phyloP scores from a whole-genome alignment of 2,113 vertebrate genomes.

The Bos indicus region DNA sequence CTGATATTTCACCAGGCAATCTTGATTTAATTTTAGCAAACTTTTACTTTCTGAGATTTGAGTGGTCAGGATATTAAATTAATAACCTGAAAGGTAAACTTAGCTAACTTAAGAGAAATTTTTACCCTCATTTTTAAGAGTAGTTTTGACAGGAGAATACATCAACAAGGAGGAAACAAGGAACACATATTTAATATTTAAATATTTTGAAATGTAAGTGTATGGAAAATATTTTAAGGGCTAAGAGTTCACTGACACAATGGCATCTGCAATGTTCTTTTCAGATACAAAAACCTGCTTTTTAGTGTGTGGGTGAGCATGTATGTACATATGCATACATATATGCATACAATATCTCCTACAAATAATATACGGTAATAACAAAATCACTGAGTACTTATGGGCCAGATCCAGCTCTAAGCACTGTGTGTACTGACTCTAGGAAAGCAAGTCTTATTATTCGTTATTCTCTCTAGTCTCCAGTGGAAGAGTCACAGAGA shows the following conservation, averaged over 20 bases:
- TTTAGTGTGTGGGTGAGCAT: neutral
- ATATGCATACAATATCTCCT: neutral
- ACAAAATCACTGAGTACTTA: neutral
- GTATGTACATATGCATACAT: no score
- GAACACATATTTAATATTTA: neutral
- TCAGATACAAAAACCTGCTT: neutral
- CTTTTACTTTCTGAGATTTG: neutral
- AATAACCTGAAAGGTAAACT: neutral
- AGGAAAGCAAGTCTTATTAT: neutral
- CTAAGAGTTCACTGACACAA: neutral
- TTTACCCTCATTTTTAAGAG: neutral
- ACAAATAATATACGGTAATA: neutral
- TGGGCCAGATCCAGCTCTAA: neutral
- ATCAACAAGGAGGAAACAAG: neutral
- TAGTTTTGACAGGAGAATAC: neutral
- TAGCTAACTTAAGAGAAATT: neutral
- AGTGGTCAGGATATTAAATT: neutral
- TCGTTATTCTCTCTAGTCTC: neutral
- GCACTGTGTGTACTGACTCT: neutral
- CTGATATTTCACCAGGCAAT: neutral
- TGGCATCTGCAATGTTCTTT: neutral
- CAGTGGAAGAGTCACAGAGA: neutral
- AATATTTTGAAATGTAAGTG: neutral
- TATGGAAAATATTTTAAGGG: neutral
- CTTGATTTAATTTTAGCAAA: neutral